Percentiles rank a stretch among this genome's conserved stretches.
Conservation (phyloP, 2,113 vertebrate genomes). For the Rafetus swinhoei region DNA sequence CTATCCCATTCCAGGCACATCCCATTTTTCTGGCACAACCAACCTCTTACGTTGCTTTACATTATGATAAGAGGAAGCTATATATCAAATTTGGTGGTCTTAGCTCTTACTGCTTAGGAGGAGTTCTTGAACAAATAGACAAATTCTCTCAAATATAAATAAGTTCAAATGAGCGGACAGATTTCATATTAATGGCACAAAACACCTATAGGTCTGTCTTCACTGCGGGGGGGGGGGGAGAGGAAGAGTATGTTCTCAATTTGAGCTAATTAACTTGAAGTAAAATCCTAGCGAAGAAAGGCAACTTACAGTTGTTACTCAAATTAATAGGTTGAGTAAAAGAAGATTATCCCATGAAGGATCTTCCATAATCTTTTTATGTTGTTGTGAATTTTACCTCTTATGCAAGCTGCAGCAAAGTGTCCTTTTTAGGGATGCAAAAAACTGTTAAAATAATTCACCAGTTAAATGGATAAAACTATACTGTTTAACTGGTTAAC, state of each 20-base stretch:
- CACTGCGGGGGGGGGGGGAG: not conserved
- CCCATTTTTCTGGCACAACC: too few relatives aligned
- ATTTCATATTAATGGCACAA: not conserved
- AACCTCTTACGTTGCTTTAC: too few relatives aligned
- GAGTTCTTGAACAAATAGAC: too few relatives aligned
- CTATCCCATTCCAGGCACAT: too few relatives aligned
- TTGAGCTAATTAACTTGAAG: not conserved
- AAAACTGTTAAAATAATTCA: too few relatives aligned
- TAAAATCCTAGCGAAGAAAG: not conserved
- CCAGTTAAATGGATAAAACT: too few relatives aligned
- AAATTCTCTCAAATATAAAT: not conserved
- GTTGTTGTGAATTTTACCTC: not conserved
- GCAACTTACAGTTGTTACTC: not conserved
- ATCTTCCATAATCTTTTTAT: not conserved
- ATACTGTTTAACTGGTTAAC: too few relatives aligned
- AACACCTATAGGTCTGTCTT: not conserved
- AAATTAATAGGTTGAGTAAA: not conserved
- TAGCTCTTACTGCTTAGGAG: too few relatives aligned
- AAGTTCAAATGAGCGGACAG: not conserved
- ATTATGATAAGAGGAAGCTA: too few relatives aligned
- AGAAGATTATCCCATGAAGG: not conserved
- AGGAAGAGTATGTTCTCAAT: not conserved
- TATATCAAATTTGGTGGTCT: too few relatives aligned
- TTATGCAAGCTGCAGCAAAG: accelerated
- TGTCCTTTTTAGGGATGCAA: not conserved